Evolutionary conservation across 2,113 vertebrate genomes (phyloP).

Genomic region (Pelecanus crispus): DNA sequence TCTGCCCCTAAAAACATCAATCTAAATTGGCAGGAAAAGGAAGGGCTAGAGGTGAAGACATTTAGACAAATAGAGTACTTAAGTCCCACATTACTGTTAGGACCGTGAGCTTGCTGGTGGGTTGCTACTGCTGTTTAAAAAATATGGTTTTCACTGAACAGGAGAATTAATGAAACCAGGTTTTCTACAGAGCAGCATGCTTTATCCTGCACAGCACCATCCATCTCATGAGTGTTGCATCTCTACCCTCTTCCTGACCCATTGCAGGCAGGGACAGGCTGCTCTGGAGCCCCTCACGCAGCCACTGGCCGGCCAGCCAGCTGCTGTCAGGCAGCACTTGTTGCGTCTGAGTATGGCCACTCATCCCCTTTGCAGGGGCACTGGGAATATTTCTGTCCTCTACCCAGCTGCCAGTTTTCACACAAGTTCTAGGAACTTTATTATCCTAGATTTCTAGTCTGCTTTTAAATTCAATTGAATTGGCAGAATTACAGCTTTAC

Average conservation of each 20-base stretch:
- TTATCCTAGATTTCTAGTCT: neutral
- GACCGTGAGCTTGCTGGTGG: neutral
- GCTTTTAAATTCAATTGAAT: neutral
- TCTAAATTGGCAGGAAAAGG: neutral
- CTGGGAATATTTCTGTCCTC: neutral
- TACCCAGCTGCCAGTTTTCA: neutral
- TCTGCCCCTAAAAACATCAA: neutral
- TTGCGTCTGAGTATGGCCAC: fast-evolving
- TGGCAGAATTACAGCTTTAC: neutral
- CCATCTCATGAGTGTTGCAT: neutral
- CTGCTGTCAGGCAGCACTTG: neutral
- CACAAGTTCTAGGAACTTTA: neutral
- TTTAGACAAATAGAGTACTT: neutral
- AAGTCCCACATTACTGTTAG: neutral
- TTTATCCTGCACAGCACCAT: neutral
- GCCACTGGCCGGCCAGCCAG: neutral
- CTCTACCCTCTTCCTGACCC: fast-evolving
- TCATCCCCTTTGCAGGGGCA: neutral
- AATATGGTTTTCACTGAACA: neutral
- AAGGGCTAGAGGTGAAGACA: neutral
- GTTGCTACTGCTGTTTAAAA: neutral
- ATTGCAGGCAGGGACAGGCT: neutral
- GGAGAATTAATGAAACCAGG: neutral
- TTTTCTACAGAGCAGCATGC: neutral
- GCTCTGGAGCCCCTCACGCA: fast-evolving